phyloP scores from a whole-genome alignment of 2,797 vertebrate species.

The Falco cherrug region DNA sequence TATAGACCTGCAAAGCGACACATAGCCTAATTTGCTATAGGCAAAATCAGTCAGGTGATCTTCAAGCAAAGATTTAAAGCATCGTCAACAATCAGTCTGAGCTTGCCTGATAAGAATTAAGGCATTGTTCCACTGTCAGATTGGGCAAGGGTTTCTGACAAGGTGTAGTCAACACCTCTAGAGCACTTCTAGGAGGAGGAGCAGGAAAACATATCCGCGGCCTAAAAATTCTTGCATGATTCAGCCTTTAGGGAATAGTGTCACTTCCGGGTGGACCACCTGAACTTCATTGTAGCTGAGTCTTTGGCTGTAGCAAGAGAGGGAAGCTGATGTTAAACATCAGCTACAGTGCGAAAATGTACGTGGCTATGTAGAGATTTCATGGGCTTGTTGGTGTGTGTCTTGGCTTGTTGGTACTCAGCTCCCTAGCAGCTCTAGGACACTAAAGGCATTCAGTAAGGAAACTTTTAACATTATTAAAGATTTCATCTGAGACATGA shows the following conservation, averaged over 20 bases:
- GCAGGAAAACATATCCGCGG: neutral
- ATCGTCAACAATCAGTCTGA: neutral
- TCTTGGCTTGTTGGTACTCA: neutral
- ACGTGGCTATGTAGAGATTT: neutral
- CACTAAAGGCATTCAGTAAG: neutral
- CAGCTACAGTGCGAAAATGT: neutral
- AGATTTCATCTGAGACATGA: neutral
- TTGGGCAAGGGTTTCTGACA: neutral
- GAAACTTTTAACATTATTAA: neutral
- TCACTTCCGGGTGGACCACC: neutral
- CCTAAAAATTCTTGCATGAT: neutral
- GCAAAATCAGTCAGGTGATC: constrained; percentile 10
- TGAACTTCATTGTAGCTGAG: neutral
- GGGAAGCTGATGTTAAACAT: neutral
- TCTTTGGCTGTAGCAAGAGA: neutral
- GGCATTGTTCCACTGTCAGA: neutral
- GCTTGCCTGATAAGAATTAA: neutral
- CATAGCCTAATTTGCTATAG: neutral
- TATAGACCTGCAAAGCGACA: neutral
- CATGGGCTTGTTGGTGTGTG: neutral
- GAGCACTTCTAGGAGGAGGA: neutral
- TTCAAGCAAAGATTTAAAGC: neutral
- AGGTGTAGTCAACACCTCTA: neutral
- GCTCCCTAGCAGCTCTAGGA: neutral
- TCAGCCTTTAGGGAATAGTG: neutral